phyloP scores from a whole-genome alignment of 1,140 invertebrate species.

The Kradibia gibbosae region DNA sequence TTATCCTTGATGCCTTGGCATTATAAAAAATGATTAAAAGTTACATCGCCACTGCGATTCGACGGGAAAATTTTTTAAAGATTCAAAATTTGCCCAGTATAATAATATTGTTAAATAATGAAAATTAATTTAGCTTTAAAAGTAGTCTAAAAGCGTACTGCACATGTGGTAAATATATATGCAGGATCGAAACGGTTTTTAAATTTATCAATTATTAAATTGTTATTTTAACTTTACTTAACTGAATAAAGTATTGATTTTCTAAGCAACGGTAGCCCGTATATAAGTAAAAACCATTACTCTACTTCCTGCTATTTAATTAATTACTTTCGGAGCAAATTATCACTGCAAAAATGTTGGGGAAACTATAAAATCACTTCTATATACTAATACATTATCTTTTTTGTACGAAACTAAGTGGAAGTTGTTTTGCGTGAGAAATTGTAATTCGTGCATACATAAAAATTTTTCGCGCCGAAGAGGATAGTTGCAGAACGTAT shows the following conservation, averaged over 20 bases:
- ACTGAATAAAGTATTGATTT: not conserved
- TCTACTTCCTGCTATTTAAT: not conserved
- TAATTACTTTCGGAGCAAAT: not conserved
- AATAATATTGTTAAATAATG: no score
- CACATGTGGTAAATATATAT: no score
- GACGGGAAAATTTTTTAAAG: no score
- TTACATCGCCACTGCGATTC: no score
- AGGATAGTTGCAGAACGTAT: not conserved
- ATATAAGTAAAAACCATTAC: not conserved
- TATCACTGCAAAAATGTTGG: not conserved
- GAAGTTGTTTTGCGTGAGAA: conserved; percentile 3
- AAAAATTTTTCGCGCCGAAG: conserved; percentile 9
- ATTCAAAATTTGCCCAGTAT: no score
- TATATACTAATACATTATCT: not conserved
- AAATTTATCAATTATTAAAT: no score
- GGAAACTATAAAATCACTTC: not conserved
- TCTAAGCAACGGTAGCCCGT: not conserved
- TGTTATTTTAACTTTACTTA: conserved; percentile 6
- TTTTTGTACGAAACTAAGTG: not conserved
- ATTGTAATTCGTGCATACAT: not conserved
- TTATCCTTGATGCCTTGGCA: no score
- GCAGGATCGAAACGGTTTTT: no score
- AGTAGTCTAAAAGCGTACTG: no score
- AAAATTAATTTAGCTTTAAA: no score
- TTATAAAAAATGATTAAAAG: no score